phyloP scores from a whole-genome alignment of 1,140 invertebrate species.

The Fopius arisanus region DNA sequence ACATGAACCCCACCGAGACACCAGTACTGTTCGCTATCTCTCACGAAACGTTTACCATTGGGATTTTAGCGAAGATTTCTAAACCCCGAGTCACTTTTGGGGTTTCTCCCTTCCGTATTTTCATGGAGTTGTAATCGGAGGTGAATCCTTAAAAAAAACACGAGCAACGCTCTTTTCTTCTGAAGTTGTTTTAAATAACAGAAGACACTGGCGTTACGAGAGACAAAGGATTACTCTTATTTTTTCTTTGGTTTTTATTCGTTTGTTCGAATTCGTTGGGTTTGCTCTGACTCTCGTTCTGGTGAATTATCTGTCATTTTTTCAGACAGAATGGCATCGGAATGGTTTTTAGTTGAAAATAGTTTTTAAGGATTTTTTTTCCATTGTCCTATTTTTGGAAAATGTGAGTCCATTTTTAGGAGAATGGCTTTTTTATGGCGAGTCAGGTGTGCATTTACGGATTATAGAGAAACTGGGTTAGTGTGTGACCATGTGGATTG shows the following conservation, averaged over 20 bases:
- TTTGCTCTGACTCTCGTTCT: too few species aligned
- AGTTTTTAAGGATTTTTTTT: too few species aligned
- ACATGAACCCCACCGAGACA: slow-evolving; percentile 10
- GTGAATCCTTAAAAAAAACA: background rate
- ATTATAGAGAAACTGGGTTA: background rate
- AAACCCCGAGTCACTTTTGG: background rate
- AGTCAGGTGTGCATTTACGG: background rate
- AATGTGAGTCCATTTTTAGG: too few species aligned
- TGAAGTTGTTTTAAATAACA: background rate
- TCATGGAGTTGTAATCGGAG: background rate
- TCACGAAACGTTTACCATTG: slow-evolving; percentile 2
- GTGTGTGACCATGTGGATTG: background rate
- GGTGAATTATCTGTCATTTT: too few species aligned
- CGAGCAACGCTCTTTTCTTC: background rate
- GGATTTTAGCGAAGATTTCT: background rate
- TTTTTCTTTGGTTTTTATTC: too few species aligned
- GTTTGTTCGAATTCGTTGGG: too few species aligned
- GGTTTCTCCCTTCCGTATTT: background rate
- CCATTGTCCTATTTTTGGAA: too few species aligned
- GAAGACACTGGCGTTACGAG: background rate
- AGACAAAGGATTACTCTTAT: too few species aligned
- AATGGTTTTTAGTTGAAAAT: too few species aligned
- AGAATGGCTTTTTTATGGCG: too few species aligned
- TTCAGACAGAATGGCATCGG: too few species aligned
- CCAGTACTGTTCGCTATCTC: slow-evolving; percentile 20